Percentiles rank a stretch among this genome's conserved stretches.
Evolutionary conservation across 1,140 invertebrate species (phyloP).

Genomic region (Phortica variegata): DNA sequence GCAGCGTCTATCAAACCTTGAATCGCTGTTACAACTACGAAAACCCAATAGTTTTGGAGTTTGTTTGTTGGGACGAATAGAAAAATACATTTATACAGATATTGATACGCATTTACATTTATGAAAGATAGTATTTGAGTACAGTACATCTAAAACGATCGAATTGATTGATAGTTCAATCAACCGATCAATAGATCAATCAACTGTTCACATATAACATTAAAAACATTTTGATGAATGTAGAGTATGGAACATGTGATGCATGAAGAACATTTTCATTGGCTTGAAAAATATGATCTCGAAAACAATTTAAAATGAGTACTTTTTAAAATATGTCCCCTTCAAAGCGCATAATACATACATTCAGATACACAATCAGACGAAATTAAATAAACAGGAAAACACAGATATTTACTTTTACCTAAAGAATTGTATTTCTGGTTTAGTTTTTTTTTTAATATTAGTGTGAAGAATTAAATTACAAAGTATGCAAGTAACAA

Average conservation of each 20-base stretch:
- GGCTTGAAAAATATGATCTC: conserved; percentile 15
- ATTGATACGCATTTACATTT: conserved; percentile 1
- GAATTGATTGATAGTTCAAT: no score
- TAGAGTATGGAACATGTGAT: no score
- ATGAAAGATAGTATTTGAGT: no score
- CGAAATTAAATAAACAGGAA: conserved; percentile 19
- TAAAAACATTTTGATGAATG: no score
- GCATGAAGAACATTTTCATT: no score
- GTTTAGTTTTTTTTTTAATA: no score
- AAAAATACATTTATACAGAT: conserved; percentile 11
- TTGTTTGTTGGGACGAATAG: background rate
- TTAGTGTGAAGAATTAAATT: no score
- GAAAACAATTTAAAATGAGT: background rate
- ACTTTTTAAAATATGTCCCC: conserved; percentile 50
- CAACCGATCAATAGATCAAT: no score
- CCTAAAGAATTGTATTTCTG: no score
- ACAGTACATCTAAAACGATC: no score
- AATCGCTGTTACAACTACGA: conserved; percentile 55
- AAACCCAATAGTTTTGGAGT: background rate
- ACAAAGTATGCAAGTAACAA: no score
- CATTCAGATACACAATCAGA: conserved; percentile 21
- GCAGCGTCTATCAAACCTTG: conserved; percentile 58
- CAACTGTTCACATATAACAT: no score
- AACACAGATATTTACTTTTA: conserved; percentile 4
- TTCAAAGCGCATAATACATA: conserved; percentile 31